Conservation (phyloP, 1,140 invertebrate species). For the Maniola jurtina region DNA sequence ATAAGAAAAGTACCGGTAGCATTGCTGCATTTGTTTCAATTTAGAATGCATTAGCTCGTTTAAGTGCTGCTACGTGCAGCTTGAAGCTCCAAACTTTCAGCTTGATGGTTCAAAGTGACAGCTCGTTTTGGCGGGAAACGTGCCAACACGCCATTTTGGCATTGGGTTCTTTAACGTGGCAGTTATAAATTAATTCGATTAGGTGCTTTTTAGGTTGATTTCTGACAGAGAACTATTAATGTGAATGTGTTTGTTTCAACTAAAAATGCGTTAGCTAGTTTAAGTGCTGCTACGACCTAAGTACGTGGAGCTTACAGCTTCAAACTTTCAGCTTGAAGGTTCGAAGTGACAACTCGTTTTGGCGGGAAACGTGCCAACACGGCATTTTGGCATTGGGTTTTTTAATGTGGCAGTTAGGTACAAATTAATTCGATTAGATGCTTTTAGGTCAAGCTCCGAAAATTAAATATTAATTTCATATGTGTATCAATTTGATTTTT, state of each 20-base stretch:
- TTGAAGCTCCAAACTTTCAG: conserved; percentile 22
- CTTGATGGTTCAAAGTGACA: conserved; percentile 45
- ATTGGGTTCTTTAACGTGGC: conserved; percentile 15
- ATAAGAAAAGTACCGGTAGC: conserved; percentile 19
- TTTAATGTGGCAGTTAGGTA: conserved; percentile 8
- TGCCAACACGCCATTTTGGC: conserved; percentile 14
- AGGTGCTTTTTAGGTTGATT: too few species aligned
- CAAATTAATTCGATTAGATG: neutral
- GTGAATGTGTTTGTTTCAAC: conserved; percentile 24
- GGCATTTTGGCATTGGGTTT: conserved; percentile 16
- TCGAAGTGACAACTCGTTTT: conserved; percentile 50
- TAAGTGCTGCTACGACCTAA: conserved; percentile 36
- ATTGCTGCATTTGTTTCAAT: conserved; percentile 32
- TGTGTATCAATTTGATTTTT: too few species aligned
- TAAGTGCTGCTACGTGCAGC: conserved; percentile 32
- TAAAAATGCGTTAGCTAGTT: conserved; percentile 34
- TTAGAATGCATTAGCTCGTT: conserved; percentile 35
- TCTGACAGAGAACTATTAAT: too few species aligned
- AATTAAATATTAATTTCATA: too few species aligned
- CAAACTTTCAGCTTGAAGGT: conserved; percentile 24
- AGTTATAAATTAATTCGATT: neutral
- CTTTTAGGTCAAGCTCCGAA: too few species aligned
- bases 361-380: conserved; percentile 34
- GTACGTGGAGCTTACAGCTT: conserved; percentile 27
- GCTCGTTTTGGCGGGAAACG: conserved; percentile 45